These are phyloP conservation scores for Icerya purchasi DNA, from an alignment of 2,888 invertebrate species.

Conservation along the genomic window DNA sequence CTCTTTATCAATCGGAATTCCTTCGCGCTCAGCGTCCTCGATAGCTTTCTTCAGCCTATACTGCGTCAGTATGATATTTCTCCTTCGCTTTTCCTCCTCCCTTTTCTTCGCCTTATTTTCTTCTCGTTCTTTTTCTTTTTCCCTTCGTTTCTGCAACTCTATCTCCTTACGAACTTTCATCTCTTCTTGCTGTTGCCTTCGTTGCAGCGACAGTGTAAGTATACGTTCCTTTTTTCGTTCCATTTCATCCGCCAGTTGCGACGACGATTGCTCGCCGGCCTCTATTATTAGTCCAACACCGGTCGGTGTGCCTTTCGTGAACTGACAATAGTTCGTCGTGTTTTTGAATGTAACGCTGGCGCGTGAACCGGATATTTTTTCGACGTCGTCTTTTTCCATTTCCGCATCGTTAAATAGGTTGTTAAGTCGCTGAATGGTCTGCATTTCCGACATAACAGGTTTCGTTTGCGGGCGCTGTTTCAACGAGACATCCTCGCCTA, in stretches of 20 bases:
- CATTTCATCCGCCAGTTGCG: slow-evolving; percentile 76
- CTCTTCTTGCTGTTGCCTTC: slow-evolving; percentile 78
- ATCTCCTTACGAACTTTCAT: slow-evolving; percentile 63
- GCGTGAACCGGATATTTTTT: too few species aligned
- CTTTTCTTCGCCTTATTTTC: slow-evolving; percentile 50
- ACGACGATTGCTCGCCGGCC: neutral
- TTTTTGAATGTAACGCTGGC: too few species aligned
- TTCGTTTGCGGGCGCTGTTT: neutral
- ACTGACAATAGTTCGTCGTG: too few species aligned
- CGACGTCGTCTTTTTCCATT: too few species aligned
- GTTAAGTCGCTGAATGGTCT: neutral
- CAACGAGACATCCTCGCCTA: neutral
- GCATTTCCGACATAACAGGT: too few species aligned
- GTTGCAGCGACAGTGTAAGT: slow-evolving; percentile 66
- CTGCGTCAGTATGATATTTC: slow-evolving; percentile 74
- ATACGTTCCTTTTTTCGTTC: slow-evolving; percentile 80
- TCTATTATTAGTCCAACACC: neutral
- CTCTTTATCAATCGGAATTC: slow-evolving; percentile 59
- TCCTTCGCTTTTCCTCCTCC: slow-evolving; percentile 68
- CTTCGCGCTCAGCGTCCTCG: slow-evolving; percentile 76
- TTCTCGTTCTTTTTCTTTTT: slow-evolving; percentile 50
- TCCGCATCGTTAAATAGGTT: too few species aligned
- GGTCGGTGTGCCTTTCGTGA: neutral
- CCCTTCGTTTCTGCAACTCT: slow-evolving; percentile 50
- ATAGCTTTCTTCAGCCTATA: slow-evolving; percentile 83